Base-by-base conservation (phyloP, 2,888 invertebrate species). In the Prosapia bicincta region DNA sequence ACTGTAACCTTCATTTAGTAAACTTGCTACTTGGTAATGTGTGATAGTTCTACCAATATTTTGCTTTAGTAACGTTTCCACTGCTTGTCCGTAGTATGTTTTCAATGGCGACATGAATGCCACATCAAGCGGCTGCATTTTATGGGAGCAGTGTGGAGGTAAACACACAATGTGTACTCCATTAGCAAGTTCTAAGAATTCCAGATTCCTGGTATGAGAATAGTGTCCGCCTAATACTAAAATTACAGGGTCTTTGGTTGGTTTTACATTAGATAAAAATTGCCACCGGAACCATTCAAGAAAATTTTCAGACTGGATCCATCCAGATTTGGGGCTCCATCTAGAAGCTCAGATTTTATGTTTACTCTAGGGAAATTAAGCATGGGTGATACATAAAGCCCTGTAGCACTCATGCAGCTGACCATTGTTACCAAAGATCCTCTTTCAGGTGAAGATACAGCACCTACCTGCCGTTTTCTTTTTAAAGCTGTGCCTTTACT, bases 221-320 rank as follows among this genome's bases (percentile, higher is more conserved):
- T 69, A 24, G 26, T 78, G 76, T 26, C 74, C 78, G 71, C 71
- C 76, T 7, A 76, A 24, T 0, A 73, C 23, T 7, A 81, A 72
- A n/a, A 81, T 30, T 3, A 81, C 79, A 24, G 79, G 80, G 67
- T 80, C 69, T 24, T 74, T 66, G n/a, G 79, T 73, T 3, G 81
- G 81, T 23, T 81, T 81, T 23, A 80, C 72, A 25, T 66, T 68
- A 0, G 76, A 25, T n/a, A 79, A 71, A 65, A 82, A 82, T 78
- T 83, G 82, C 1, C 13, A 26, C 23, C 80, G 71, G 30, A 84
- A 78, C 83, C 82, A 83, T 43, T 82, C 66, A 3, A 81, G 78
- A 76, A 83, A 83, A 1, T 82, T 75, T 26, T 81, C 75, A 20
- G 77, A 71, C 72, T 83, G 82, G 23, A 83, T 80, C 83, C 82